Evolutionary conservation across 2,888 invertebrate species (phyloP).

Genomic region (Flexamia atlantica): DNA sequence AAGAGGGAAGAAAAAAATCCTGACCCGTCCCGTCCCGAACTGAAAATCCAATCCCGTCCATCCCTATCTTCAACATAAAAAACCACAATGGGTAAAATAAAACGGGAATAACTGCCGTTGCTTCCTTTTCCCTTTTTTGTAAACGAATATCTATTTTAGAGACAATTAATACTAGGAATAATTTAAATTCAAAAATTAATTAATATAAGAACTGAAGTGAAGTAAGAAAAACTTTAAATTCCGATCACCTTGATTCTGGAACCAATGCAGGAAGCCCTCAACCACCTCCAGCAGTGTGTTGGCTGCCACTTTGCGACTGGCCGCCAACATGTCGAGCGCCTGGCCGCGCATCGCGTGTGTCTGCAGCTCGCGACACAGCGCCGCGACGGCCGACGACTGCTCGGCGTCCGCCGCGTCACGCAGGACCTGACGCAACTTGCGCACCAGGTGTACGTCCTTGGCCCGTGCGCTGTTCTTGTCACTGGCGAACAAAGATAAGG

Average conservation of each 20-base stretch:
- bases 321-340: slow-evolving; percentile 83
- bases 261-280: slow-evolving; percentile 73
- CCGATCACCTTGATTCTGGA: slow-evolving; percentile 64
- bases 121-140: no score
- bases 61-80: no score
- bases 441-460: slow-evolving; percentile 91
- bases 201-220: no score
- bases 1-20: no score
- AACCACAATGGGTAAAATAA: no score
- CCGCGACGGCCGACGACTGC: slow-evolving; percentile 77
- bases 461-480: slow-evolving; percentile 92
- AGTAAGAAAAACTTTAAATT: background rate
- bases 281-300: slow-evolving; percentile 78
- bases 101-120: no score
- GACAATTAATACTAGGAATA: no score
- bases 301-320: slow-evolving; percentile 81
- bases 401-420: slow-evolving; percentile 75
- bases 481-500: slow-evolving; percentile 74
- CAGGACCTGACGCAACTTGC: slow-evolving; percentile 84
- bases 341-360: slow-evolving; percentile 85
- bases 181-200: no score
- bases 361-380: slow-evolving; percentile 81
- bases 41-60: no score
- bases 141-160: no score
- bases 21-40: no score